phyloP scores from a whole-genome alignment of 2,888 invertebrate species.

The Salpingus planirostris region DNA sequence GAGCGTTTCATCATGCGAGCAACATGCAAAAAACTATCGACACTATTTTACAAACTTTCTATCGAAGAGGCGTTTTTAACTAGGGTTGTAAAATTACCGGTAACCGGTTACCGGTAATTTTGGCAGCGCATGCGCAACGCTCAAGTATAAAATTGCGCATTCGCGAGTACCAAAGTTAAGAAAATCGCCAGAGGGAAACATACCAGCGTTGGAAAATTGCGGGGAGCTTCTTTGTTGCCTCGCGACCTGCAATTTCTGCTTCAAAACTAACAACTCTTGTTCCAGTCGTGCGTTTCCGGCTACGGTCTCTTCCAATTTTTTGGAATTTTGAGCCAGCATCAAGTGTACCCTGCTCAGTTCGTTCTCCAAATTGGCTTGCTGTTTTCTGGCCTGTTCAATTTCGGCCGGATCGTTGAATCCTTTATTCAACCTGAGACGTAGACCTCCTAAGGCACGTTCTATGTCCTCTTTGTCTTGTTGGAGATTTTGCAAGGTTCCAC shows the following conservation, averaged over 20 bases:
- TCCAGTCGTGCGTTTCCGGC: constrained; percentile 84
- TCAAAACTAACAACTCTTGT: constrained; percentile 73
- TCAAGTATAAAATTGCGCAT: no score
- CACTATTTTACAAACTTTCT: no score
- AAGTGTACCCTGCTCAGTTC: constrained; percentile 78
- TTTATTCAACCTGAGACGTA: constrained; percentile 58
- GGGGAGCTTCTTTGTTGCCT: constrained; percentile 46
- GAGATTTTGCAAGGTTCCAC: constrained; percentile 60
- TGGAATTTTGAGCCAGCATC: constrained; percentile 83
- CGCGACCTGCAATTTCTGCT: constrained; percentile 72
- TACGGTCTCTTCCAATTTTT: constrained; percentile 87
- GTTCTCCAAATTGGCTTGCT: constrained; percentile 62
- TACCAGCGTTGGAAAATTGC: constrained; percentile 39
- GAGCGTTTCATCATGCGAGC: constrained; percentile 1
- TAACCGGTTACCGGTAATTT: no score
- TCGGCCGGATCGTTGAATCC: constrained; percentile 52
- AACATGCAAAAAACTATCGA: not conserved
- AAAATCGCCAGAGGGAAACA: constrained; percentile 4
- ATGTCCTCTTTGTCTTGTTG: constrained; percentile 69
- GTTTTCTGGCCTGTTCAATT: constrained; percentile 58
- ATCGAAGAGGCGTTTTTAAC: not conserved
- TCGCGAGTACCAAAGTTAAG: no score
- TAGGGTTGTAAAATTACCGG: no score
- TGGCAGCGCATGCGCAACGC: no score
- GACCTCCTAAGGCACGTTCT: constrained; percentile 57